Conservation (phyloP, 2,888 invertebrate genomes). For the Philopedon plagiatum region DNA sequence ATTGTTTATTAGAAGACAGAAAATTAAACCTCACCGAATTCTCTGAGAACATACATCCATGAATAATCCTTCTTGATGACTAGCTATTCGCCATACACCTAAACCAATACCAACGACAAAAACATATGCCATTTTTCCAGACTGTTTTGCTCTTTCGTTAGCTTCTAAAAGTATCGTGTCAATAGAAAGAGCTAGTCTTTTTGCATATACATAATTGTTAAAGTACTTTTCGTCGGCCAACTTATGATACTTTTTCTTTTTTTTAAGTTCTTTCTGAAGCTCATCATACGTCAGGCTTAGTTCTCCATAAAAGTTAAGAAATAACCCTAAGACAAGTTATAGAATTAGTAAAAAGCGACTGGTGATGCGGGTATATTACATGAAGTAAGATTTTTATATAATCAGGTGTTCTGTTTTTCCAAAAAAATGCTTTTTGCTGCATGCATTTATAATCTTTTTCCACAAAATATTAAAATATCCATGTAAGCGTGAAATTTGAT, state of each 20-base stretch:
- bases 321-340: conserved; percentile 50
- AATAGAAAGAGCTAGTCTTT: conserved; percentile 71
- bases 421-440: no score
- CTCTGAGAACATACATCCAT: conserved; percentile 77
- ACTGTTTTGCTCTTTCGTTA: conserved; percentile 71
- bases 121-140: conserved; percentile 72
- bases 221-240: conserved; percentile 49
- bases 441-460: no score
- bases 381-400: no score
- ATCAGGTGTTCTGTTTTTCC: no score
- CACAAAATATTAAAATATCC: no score
- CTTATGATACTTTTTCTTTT: conserved; percentile 47
- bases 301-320: conserved; percentile 54
- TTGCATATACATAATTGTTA: conserved; percentile 48
- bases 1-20: no score
- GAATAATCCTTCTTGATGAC: conserved; percentile 76
- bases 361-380: no score
- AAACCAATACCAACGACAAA: conserved; percentile 79
- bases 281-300: conserved; percentile 44
- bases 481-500: no score
- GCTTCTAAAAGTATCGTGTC: conserved; percentile 77
- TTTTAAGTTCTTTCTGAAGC: conserved; percentile 15
- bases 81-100: conserved; percentile 77
- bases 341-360: no score
- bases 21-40: conserved; percentile 68